Evolutionary conservation across 2,888 invertebrate genomes (phyloP).

Genomic region (Carterocephalus palaemon): DNA sequence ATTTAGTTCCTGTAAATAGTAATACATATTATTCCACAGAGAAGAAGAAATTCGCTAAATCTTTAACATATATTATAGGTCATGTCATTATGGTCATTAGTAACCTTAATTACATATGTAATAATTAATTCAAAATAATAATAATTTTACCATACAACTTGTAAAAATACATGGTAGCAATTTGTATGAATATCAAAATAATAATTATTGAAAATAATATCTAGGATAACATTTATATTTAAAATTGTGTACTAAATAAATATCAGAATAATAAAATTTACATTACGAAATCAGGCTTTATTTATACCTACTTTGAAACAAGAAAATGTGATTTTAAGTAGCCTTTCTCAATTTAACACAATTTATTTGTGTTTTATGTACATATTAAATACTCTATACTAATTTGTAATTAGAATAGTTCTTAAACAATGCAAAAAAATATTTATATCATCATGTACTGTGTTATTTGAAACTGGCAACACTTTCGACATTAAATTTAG

Average conservation of each 20-base stretch:
- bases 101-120: no score
- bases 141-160: no score
- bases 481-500: slow-evolving; percentile 11
- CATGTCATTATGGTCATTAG: no score
- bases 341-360: not conserved
- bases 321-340: slow-evolving; percentile 3
- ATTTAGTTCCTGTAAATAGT: no score
- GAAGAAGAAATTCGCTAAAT: no score
- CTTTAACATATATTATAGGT: no score
- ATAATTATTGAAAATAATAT: not conserved
- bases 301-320: no score
- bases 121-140: no score
- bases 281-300: slow-evolving; percentile 4
- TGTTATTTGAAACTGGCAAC: slow-evolving; percentile 18
- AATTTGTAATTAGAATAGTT: not conserved
- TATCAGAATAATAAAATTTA: not conserved
- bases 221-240: not conserved
- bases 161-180: no score
- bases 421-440: not conserved
- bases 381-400: not conserved
- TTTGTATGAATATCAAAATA: not conserved
- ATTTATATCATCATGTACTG: slow-evolving; percentile 1
- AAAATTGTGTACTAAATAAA: not conserved
- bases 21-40: no score
- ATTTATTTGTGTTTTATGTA: not conserved